These are phyloP conservation scores for Polypterus senegalus DNA, from an alignment of 2,113 vertebrate species.

Conservation along the genomic window DNA sequence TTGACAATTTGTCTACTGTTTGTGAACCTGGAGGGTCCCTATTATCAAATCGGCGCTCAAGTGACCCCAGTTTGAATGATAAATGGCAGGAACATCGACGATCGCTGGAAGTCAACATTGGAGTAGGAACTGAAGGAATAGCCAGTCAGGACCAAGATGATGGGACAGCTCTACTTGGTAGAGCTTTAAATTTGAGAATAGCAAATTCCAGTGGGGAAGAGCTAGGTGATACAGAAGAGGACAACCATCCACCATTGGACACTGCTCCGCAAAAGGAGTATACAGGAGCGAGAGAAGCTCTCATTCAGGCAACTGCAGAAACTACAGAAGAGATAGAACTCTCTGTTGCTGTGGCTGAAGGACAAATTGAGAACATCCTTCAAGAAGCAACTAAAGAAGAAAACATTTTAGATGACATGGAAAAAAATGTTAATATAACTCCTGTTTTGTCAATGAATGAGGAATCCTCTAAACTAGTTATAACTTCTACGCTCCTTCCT, in stretches of 20 bases:
- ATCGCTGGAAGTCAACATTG: constrained; percentile 75
- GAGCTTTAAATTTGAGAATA: constrained; percentile 12
- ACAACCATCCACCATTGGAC: neutral
- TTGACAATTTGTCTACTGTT: constrained; percentile 82
- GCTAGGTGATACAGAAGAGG: constrained; percentile 8
- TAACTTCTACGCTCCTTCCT: too few relatives aligned
- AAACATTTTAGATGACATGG: constrained; percentile 8
- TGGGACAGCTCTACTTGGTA: constrained; percentile 17
- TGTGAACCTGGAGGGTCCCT: constrained; percentile 68
- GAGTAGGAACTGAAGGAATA: constrained; percentile 48
- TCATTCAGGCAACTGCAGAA: neutral
- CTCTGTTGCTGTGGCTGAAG: constrained; percentile 72
- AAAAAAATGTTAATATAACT: too few relatives aligned
- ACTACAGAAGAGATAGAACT: constrained; percentile 55
- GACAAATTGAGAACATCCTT: constrained; percentile 91
- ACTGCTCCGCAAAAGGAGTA: neutral
- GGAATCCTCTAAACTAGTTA: too few relatives aligned
- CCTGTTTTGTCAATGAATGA: too few relatives aligned
- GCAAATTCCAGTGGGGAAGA: constrained; percentile 8
- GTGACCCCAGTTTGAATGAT: constrained; percentile 88
- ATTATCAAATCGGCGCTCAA: constrained; percentile 74
- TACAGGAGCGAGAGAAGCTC: neutral
- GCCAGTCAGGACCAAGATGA: constrained; percentile 41
- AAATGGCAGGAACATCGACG: constrained; percentile 94
- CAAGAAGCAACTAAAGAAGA: constrained; percentile 85